Conservation (phyloP, 2,113 vertebrate genomes). For the Gambusia affinis region DNA sequence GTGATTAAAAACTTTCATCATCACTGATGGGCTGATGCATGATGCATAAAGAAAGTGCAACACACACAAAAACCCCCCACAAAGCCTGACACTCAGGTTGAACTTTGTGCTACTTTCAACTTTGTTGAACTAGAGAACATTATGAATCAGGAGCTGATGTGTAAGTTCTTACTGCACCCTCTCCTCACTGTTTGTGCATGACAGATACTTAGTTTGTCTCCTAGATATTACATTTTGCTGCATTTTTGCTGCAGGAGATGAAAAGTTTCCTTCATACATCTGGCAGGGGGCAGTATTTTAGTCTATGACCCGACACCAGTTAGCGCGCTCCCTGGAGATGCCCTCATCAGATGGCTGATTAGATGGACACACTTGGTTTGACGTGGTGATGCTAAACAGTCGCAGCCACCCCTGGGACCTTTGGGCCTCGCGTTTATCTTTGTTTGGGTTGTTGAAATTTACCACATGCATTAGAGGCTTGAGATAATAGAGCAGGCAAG, state of each 20-base stretch:
- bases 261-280: neutral
- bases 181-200: neutral
- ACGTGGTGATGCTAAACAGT: conserved; percentile 77
- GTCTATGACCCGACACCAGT: conserved; percentile 42
- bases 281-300: conserved; percentile 49
- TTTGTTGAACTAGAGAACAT: conserved; percentile 7
- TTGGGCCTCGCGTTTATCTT: conserved; percentile 68
- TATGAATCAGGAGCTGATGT: neutral
- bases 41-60: neutral
- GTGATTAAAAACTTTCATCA: neutral
- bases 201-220: neutral
- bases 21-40: neutral
- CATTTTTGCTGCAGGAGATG: conserved; percentile 18
- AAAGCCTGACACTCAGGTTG: neutral
- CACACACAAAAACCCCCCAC: neutral
- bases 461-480: conserved; percentile 68
- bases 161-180: conserved; percentile 2
- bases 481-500: conserved; percentile 74
- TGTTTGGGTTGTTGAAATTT: conserved; percentile 75
- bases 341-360: conserved; percentile 77
- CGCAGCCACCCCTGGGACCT: conserved; percentile 61
- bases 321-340: conserved; percentile 59
- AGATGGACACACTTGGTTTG: conserved; percentile 74
- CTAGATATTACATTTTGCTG: neutral
- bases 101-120: conserved; percentile 16